These are phyloP conservation scores for Peromyscus melanophrys DNA, from an alignment of 2,797 vertebrate genomes.

Conservation along the genomic window DNA sequence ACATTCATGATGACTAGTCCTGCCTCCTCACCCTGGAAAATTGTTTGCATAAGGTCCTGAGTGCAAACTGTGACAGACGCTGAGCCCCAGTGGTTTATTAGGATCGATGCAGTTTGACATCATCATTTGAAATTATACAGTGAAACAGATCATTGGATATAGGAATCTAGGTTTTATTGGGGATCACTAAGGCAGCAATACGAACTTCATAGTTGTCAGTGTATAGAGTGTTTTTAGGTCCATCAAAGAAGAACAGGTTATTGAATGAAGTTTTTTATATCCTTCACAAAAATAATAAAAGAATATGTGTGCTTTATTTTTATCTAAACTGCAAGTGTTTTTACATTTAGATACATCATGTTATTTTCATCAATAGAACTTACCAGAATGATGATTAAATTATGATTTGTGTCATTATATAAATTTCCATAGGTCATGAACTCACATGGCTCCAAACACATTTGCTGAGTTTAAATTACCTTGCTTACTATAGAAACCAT, in stretches of 20 bases:
- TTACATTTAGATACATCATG: not conserved
- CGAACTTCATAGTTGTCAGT: not conserved
- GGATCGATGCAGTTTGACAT: not conserved
- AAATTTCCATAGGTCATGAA: not conserved
- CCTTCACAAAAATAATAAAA: not conserved
- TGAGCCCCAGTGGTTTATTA: not conserved
- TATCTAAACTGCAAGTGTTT: not conserved
- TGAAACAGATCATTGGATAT: not conserved
- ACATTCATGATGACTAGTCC: no score
- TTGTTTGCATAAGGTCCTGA: not conserved
- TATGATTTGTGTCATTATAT: not conserved
- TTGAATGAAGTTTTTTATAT: not conserved
- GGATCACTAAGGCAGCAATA: not conserved
- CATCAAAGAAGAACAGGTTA: not conserved
- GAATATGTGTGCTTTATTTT: not conserved
- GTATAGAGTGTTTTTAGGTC: not conserved
- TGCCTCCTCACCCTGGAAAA: not conserved
- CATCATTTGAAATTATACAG: not conserved
- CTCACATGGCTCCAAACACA: not conserved
- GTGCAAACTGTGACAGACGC: not conserved
- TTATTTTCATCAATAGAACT: not conserved
- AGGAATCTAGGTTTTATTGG: not conserved
- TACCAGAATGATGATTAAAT: not conserved
- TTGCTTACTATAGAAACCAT: not conserved
- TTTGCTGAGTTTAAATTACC: not conserved